Base-by-base conservation (phyloP, 2,113 vertebrate genomes). In the Stigmatopora nigra region DNA sequence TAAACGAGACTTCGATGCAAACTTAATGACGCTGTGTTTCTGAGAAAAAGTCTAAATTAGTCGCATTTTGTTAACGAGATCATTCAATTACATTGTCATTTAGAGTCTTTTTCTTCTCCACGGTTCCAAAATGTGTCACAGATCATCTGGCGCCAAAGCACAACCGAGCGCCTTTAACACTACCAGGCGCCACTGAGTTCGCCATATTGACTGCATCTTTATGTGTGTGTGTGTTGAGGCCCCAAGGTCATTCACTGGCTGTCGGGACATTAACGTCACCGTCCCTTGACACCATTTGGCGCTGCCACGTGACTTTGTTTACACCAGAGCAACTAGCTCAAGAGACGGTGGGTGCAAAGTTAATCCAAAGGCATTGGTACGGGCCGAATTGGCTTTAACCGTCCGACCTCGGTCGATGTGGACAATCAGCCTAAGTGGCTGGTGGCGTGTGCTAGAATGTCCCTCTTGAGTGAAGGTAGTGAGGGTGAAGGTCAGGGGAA, bases 191-290 rank as follows among this genome's bases (percentile, higher is more conserved):
- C 65, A 76, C 57, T 13, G 13, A 49, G 36, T 51, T 62, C 72
- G 76, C 75, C 72, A 65, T 69, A 64, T 63, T 75, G 67, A 71
- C 61, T 63, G 8, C 49, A 20, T 61, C 58, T 55, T 64, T 64
- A 31, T 31, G 25, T 31, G 25, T 31, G 25, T 31, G 15, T 55
- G 16, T 52, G 36, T 22, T 15, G n/a, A 45, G 75, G 52, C 45
- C 38, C 71, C 80, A 86, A 81, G 81, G 82, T 85, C 70, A 73
- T 35, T 46, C 22, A 57, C 45, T 38, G 57, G 57, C 36, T 5
- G 10, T 38, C 12, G 57, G 1, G 47, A 64, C 16, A 47, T 46
- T 9, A 47, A 25, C 0, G 22, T 58, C 61, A 44, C 31, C 41
- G 38, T 70, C 65, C 58, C 38, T 53, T 16, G 60, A 68, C 46